Percentiles rank a stretch among this genome's conserved stretches.
Evolutionary conservation across 2,113 vertebrate species (phyloP).

Genomic region (Cinclus cinclus): DNA sequence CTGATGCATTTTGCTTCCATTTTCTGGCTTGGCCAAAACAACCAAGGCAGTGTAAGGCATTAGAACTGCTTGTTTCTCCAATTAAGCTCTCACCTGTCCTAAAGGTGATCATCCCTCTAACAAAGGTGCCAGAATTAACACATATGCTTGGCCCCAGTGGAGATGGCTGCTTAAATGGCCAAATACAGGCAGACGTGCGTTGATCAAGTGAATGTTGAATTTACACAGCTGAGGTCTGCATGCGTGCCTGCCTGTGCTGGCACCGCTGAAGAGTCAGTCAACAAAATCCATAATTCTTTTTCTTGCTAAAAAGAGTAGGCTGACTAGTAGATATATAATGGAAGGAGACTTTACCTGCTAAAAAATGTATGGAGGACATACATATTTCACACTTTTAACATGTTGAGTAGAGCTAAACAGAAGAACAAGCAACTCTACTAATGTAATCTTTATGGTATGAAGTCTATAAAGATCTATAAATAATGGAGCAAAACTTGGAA

Average conservation of each 20-base stretch:
- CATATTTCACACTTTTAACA: background rate
- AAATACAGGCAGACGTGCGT: accelerated
- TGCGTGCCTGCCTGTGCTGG: accelerated
- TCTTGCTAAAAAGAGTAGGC: background rate
- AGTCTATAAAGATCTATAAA: background rate
- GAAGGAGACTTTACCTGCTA: background rate
- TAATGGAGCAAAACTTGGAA: background rate
- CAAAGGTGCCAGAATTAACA: background rate
- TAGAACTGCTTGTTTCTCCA: background rate
- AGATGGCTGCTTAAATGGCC: background rate
- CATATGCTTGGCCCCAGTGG: background rate
- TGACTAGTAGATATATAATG: background rate
- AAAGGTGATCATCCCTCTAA: background rate
- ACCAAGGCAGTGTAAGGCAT: background rate
- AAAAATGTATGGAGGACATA: background rate
- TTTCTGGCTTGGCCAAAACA: background rate
- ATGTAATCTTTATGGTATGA: background rate
- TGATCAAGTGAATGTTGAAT: background rate
- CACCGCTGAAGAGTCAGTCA: accelerated
- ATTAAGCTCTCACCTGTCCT: background rate
- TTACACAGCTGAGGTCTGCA: accelerated
- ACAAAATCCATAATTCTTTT: background rate
- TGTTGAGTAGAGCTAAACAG: background rate
- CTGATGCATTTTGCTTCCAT: background rate
- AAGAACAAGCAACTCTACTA: background rate